These are phyloP conservation scores for Calephelis perditalis DNA, from an alignment of 2,888 invertebrate species.

Conservation along the genomic window DNA sequence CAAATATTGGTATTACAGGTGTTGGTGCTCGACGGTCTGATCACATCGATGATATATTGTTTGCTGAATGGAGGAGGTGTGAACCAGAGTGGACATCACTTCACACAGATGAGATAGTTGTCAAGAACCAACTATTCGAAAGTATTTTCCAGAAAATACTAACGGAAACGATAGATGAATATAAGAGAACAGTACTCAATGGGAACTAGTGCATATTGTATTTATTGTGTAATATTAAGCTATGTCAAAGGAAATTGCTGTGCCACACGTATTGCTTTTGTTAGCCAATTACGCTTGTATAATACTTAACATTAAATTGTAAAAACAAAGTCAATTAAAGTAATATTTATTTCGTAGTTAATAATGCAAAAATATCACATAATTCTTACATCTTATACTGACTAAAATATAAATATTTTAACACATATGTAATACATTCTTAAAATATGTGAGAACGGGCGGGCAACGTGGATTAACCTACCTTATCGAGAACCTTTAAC, in stretches of 20 bases:
- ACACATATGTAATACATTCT: conserved; percentile 24
- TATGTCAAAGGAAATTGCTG: conserved; percentile 15
- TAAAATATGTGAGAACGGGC: not conserved
- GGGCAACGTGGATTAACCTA: no score
- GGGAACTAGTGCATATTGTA: conserved; percentile 16
- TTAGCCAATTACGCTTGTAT: conserved; percentile 15
- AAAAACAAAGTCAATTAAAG: conserved; percentile 25
- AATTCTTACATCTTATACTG: conserved; percentile 56
- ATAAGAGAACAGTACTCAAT: conserved; percentile 47
- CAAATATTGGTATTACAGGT: conserved; percentile 36
- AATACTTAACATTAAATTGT: conserved; percentile 18
- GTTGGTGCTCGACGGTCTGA: conserved; percentile 58
- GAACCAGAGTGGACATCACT: conserved; percentile 67
- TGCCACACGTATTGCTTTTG: conserved; percentile 15
- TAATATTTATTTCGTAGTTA: conserved; percentile 54
- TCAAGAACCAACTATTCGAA: conserved; percentile 66
- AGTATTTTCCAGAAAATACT: conserved; percentile 64
- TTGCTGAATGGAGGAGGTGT: conserved; percentile 65
- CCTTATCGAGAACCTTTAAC: not conserved
- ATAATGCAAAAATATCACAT: conserved; percentile 62
- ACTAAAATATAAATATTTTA: conserved; percentile 38
- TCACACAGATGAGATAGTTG: conserved; percentile 55
- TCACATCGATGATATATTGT: conserved; percentile 66
- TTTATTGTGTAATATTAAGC: conserved; percentile 15
- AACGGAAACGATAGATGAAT: conserved; percentile 60